phyloP scores from a whole-genome alignment of 1,140 invertebrate species.

The Neotoxoptera formosana region DNA sequence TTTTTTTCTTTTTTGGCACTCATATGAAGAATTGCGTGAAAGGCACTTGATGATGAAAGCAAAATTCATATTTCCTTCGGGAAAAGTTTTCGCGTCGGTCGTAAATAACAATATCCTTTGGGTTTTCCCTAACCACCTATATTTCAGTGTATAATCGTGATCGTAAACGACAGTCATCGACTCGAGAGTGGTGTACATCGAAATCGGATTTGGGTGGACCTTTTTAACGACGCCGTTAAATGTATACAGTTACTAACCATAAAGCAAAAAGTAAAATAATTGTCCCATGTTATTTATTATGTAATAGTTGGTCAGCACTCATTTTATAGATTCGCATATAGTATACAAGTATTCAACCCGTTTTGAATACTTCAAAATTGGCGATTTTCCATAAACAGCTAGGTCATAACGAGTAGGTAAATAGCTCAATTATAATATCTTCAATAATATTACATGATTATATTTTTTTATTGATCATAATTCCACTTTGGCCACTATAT shows the following conservation, averaged over 20 bases:
- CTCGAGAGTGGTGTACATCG: not conserved
- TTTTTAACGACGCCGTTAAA: constrained; percentile 55
- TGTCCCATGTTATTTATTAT: not conserved
- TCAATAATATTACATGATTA: not conserved
- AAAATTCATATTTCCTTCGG: constrained; percentile 57
- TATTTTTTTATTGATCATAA: not conserved
- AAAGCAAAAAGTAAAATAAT: constrained; percentile 24
- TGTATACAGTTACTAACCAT: not conserved
- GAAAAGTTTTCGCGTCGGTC: constrained; percentile 50
- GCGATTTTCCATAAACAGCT: not conserved
- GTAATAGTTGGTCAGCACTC: not conserved
- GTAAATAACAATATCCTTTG: constrained; percentile 55
- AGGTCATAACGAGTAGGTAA: not conserved
- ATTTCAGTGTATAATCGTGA: constrained; percentile 55
- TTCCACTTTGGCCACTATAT: not conserved
- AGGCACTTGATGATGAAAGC: constrained; percentile 50
- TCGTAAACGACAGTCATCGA: constrained; percentile 57
- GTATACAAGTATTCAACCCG: not conserved
- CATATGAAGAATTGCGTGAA: constrained; percentile 34
- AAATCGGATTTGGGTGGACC: constrained; percentile 43
- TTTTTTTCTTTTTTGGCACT: constrained; percentile 44
- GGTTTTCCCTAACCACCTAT: constrained; percentile 54
- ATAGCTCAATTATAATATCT: not conserved
- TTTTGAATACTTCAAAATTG: not conserved
- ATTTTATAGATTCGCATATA: not conserved